phyloP scores from a whole-genome alignment of 2,888 invertebrate genomes.

The Antitype chi region DNA sequence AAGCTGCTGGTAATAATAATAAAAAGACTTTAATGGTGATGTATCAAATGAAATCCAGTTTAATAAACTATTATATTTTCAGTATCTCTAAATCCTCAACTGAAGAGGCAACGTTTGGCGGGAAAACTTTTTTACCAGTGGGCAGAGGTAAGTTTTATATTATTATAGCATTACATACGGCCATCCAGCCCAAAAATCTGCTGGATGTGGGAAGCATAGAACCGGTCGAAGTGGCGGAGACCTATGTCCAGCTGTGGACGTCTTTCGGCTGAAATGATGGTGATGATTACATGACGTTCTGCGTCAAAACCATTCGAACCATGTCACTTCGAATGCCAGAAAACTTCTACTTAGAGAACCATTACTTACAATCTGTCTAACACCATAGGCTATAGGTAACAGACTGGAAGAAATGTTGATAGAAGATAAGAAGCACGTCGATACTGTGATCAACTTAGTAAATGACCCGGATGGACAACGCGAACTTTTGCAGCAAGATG shows the following conservation, averaged over 20 bases:
- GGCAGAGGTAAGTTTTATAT: slow-evolving; percentile 93
- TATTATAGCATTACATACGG: background rate
- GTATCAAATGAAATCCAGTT: background rate
- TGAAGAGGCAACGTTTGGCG: slow-evolving; percentile 93
- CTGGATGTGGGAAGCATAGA: too few relatives aligned
- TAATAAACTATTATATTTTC: slow-evolving; percentile 72
- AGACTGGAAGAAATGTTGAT: slow-evolving; percentile 97
- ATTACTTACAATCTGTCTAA: background rate
- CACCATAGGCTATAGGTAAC: slow-evolving; percentile 93
- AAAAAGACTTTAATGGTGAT: background rate
- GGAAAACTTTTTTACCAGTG: slow-evolving; percentile 99
- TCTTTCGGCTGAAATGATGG: too few relatives aligned
- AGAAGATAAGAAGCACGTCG: slow-evolving; percentile 94
- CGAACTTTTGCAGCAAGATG: slow-evolving; percentile 95
- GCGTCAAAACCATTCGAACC: too few relatives aligned
- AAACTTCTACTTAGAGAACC: background rate
- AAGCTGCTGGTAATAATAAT: slow-evolving; percentile 80
- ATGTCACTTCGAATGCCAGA: background rate
- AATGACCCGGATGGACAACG: slow-evolving; percentile 95
- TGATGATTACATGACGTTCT: too few relatives aligned
- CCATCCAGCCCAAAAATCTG: too few relatives aligned
- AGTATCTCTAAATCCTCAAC: slow-evolving; percentile 86
- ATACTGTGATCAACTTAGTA: slow-evolving; percentile 92
- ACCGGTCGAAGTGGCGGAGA: too few relatives aligned
- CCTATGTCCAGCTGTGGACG: too few relatives aligned